Percentiles rank a stretch among this genome's conserved stretches.
phyloP scores from a whole-genome alignment of 2,888 invertebrate genomes.

The Lasioglossum malachurum region DNA sequence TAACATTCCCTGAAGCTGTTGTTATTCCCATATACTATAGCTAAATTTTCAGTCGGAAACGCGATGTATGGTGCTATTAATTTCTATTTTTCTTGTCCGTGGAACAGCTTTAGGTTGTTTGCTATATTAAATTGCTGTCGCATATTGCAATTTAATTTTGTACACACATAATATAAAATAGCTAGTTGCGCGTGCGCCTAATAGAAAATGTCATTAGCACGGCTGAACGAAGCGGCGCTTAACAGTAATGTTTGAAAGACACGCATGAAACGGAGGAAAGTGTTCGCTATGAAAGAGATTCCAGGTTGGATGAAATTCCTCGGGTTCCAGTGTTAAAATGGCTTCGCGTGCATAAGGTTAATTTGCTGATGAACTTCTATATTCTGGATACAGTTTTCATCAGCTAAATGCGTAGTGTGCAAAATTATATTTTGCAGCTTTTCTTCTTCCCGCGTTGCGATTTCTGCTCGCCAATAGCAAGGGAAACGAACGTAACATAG shows the following conservation, averaged over 20 bases:
- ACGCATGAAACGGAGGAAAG: background rate
- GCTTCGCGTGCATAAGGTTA: conserved; percentile 1
- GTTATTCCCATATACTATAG: too few species aligned
- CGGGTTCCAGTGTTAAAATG: background rate
- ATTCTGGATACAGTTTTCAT: background rate
- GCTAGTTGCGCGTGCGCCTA: background rate
- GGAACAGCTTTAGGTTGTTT: background rate
- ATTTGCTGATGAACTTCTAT: conserved; percentile 30
- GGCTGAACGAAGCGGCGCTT: background rate
- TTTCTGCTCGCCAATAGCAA: background rate
- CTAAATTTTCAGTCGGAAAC: background rate
- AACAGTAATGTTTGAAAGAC: background rate
- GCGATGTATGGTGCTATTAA: background rate
- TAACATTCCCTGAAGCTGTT: background rate
- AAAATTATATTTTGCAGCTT: background rate
- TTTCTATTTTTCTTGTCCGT: background rate
- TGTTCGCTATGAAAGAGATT: background rate
- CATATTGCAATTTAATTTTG: background rate
- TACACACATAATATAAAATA: background rate
- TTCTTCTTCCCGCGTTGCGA: background rate
- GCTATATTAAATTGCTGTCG: background rate
- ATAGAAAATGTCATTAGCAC: background rate
- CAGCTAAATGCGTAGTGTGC: background rate
- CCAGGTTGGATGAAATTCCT: background rate
- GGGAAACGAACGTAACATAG: background rate